A percentile compares a stretch with the other conserved stretches of the same genome.
phyloP scores from a whole-genome alignment of 64 coral and sea anemone species.

The Porites lutea region DNA sequence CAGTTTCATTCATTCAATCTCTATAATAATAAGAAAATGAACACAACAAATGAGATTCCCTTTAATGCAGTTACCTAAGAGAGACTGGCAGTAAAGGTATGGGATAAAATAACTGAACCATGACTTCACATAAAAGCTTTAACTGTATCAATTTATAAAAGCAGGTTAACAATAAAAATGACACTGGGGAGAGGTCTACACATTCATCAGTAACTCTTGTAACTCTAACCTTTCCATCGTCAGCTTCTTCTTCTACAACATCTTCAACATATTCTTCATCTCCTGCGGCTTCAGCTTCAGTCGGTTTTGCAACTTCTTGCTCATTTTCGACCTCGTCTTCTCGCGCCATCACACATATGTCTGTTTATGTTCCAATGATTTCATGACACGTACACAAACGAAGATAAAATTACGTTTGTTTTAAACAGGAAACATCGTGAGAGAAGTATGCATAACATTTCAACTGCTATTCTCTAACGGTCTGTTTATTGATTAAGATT shows the following conservation, averaged over 20 bases:
- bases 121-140: background rate
- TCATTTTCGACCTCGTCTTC: slow-evolving; percentile 95
- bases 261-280: slow-evolving; percentile 58
- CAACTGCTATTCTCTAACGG: background rate
- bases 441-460: background rate
- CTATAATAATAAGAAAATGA: too few relatives aligned
- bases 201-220: background rate
- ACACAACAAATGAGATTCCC: too few relatives aligned
- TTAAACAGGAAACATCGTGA: background rate
- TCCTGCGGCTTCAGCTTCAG: slow-evolving; percentile 40
- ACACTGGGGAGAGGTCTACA: too few relatives aligned
- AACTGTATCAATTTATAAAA: background rate
- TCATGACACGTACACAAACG: slow-evolving; percentile 86
- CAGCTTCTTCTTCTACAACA: slow-evolving; percentile 22
- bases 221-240: slow-evolving; percentile 37
- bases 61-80: too few relatives aligned
- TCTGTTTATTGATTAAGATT: background rate
- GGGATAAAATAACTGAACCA: too few relatives aligned
- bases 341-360: slow-evolving; percentile 77
- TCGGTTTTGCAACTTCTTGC: slow-evolving; percentile 61
- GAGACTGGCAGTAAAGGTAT: too few relatives aligned
- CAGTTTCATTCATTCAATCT: too few relatives aligned
- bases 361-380: slow-evolving; percentile 60
- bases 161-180: too few relatives aligned
- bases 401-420: background rate